Evolutionary conservation across 1,140 invertebrate genomes (phyloP).

Genomic region (Pachyrhynchus sulphureomaculatus): DNA sequence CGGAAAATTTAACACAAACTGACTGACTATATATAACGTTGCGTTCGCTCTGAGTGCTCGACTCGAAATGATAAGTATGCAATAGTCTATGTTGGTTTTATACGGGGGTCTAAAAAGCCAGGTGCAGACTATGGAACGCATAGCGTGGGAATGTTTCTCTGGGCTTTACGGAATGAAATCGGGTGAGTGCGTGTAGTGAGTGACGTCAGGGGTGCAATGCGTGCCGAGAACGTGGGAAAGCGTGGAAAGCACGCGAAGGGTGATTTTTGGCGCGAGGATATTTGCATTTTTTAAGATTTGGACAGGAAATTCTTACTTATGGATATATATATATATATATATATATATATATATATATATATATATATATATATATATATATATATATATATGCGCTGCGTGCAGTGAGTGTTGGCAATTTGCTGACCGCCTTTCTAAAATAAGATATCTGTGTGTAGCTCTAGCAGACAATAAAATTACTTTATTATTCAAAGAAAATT

Average conservation of each 20-base stretch:
- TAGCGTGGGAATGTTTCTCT: slow-evolving; percentile 33
- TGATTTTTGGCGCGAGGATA: slow-evolving; percentile 1
- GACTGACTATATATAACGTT: slow-evolving; percentile 13
- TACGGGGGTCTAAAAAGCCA: slow-evolving; percentile 30
- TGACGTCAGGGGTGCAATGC: slow-evolving; percentile 24
- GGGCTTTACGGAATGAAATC: slow-evolving; percentile 1
- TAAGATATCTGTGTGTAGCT: no score
- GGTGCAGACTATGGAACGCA: slow-evolving; percentile 28
- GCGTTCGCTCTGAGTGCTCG: slow-evolving; percentile 18
- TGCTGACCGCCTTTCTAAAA: no score
- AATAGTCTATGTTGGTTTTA: slow-evolving; percentile 22
- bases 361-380: no score
- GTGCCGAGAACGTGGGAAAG: slow-evolving; percentile 31
- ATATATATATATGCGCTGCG: no score
- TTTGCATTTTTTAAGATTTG: not conserved
- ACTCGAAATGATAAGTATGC: slow-evolving; percentile 28
- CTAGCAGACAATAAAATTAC: no score
- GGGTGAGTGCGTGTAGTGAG: slow-evolving; percentile 11
- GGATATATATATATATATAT: no score
- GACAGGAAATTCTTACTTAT: not conserved
- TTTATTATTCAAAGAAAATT: no score
- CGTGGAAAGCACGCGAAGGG: slow-evolving; percentile 29
- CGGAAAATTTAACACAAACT: slow-evolving; percentile 1
- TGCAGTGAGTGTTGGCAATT: no score
- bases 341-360: no score